Percentiles rank a stretch among this genome's conserved stretches.
phyloP scores from a whole-genome alignment of 2,888 invertebrate species.

The Priocnemis perturbator region DNA sequence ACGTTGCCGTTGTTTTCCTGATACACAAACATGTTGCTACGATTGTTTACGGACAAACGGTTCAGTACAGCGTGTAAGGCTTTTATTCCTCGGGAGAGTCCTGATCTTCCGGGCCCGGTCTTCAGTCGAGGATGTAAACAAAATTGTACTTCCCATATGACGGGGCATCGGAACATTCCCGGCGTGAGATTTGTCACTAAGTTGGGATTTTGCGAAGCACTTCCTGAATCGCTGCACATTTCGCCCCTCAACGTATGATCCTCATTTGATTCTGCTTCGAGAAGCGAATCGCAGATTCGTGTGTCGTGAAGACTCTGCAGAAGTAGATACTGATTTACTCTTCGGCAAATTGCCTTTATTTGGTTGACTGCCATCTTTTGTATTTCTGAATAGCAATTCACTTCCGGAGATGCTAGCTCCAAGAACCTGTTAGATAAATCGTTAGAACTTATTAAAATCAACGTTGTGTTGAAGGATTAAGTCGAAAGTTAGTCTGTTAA shows the following conservation, averaged over 20 bases:
- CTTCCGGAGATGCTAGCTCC: conserved; percentile 77
- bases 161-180: conserved; percentile 84
- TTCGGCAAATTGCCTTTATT: conserved; percentile 79
- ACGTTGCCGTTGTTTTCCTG: conserved; percentile 80
- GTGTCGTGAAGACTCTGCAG: conserved; percentile 83
- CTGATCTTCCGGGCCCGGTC: conserved; percentile 79
- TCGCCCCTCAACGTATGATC: conserved; percentile 70
- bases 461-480: conserved; percentile 2
- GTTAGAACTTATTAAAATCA: background rate
- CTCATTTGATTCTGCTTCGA: conserved; percentile 81
- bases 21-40: conserved; percentile 87
- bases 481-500: conserved; percentile 51
- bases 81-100: conserved; percentile 80
- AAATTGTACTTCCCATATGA: conserved; percentile 85
- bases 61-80: conserved; percentile 82
- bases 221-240: conserved; percentile 51
- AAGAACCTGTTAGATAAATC: conserved; percentile 74
- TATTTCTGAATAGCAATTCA: conserved; percentile 76
- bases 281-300: conserved; percentile 80
- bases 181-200: conserved; percentile 76
- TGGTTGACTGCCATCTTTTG: conserved; percentile 77
- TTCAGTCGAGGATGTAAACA: conserved; percentile 83
- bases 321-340: conserved; percentile 83
- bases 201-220: conserved; percentile 46
- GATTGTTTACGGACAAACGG: conserved; percentile 83